These are phyloP conservation scores for Folsomia manolachei DNA, from an alignment of 2,888 invertebrate species.

Conservation along the genomic window DNA sequence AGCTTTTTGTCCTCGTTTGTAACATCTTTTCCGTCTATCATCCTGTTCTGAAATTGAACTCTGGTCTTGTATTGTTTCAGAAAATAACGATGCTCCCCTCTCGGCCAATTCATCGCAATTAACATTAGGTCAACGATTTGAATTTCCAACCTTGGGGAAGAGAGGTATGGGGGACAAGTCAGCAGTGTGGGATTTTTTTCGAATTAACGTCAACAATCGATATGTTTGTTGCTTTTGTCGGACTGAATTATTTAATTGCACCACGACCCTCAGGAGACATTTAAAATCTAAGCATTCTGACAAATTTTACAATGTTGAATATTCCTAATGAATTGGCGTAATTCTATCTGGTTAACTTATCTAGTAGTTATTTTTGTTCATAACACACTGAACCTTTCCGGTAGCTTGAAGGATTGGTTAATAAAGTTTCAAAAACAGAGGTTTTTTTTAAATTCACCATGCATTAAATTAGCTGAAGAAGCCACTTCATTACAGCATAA, in stretches of 20 bases:
- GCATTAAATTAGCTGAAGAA: too few species aligned
- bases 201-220: neutral
- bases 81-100: neutral
- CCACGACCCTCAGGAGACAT: neutral
- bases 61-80: neutral
- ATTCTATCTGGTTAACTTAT: neutral
- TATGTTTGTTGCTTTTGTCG: neutral
- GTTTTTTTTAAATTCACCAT: too few species aligned
- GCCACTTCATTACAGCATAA: too few species aligned
- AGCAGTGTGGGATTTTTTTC: neutral
- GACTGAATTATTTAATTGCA: neutral
- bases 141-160: neutral
- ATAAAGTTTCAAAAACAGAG: too few species aligned
- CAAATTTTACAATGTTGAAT: neutral
- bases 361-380: too few species aligned
- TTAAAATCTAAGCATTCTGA: neutral
- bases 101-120: too few species aligned
- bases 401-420: too few species aligned
- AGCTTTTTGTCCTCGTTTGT: too few species aligned
- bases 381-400: too few species aligned
- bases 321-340: neutral
- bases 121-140: neutral
- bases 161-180: neutral
- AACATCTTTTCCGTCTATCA: too few species aligned
- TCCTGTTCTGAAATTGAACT: neutral